phyloP scores from a whole-genome alignment of 2,113 vertebrate species.

The Struthio camelus region DNA sequence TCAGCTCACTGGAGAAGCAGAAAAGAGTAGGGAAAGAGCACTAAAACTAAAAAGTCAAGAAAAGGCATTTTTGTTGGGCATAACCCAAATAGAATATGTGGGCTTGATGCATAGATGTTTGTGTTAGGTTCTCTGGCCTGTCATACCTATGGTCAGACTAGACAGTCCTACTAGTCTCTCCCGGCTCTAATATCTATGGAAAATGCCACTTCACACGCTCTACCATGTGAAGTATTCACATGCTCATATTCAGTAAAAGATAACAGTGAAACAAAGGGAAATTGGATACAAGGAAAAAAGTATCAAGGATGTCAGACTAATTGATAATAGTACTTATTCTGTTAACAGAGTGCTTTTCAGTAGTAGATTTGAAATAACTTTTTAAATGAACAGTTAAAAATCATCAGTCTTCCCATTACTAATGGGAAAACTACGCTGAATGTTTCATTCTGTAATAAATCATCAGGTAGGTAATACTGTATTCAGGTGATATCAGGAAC shows the following conservation, averaged over 20 bases:
- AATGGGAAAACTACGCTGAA: background rate
- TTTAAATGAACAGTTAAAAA: background rate
- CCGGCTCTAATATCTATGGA: background rate
- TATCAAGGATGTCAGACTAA: background rate
- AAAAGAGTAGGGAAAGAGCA: background rate
- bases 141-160: background rate
- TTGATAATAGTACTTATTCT: background rate
- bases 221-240: too few relatives aligned
- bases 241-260: background rate
- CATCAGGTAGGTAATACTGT: background rate
- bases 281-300: background rate
- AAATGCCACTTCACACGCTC: background rate
- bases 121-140: background rate
- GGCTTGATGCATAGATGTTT: background rate
- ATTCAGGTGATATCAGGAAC: background rate
- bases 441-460: background rate
- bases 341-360: background rate
- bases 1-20: conserved; percentile 28
- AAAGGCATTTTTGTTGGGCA: background rate
- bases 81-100: background rate
- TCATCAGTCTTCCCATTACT: background rate
- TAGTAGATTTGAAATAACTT: background rate
- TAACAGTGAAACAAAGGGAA: background rate
- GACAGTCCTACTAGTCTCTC: background rate
- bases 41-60: background rate